Evolutionary conservation across 2,113 vertebrate genomes (phyloP).

Genomic region (Osmerus eperlanus): DNA sequence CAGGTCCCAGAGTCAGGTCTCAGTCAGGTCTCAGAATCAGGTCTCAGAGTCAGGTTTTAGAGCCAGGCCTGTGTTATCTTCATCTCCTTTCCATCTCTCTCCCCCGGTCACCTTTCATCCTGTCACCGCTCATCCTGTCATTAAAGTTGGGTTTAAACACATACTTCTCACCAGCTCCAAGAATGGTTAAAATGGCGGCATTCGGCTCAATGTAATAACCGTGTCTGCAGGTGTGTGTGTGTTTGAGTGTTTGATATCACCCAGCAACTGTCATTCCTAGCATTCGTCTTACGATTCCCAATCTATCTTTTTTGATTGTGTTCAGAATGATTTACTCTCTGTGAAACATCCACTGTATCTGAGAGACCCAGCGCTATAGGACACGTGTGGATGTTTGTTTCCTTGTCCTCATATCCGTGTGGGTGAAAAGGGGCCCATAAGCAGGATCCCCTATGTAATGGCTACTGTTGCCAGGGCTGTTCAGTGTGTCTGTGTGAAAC

Average conservation of each 20-base stretch:
- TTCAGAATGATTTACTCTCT: neutral
- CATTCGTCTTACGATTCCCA: slow-evolving; percentile 9
- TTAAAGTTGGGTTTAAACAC: no score
- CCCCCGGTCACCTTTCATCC: no score
- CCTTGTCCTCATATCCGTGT: no score
- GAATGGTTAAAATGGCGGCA: no score
- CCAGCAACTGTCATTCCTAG: slow-evolving; percentile 37
- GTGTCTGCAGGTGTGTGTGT: neutral
- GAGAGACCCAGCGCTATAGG: slow-evolving; percentile 7
- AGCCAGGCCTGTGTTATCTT: no score
- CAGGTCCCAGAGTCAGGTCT: no score
- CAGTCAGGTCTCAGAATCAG: no score
- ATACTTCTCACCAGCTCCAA: no score
- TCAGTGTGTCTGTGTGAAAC: slow-evolving; percentile 56
- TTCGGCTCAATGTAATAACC: neutral
- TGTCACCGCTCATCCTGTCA: no score
- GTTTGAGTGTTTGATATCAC: slow-evolving; percentile 14
- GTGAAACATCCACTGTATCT: slow-evolving; percentile 14
- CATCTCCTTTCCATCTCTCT: no score
- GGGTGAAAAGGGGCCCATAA: no score
- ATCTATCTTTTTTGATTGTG: neutral
- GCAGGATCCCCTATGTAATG: slow-evolving; percentile 26
- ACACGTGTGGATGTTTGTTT: neutral
- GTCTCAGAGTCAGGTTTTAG: no score
- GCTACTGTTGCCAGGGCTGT: slow-evolving; percentile 34